A percentile compares a stretch with the other conserved stretches of the same genome.
Evolutionary conservation across 2,797 vertebrate species (phyloP).

Genomic region (Lithobates sylvaticus): DNA sequence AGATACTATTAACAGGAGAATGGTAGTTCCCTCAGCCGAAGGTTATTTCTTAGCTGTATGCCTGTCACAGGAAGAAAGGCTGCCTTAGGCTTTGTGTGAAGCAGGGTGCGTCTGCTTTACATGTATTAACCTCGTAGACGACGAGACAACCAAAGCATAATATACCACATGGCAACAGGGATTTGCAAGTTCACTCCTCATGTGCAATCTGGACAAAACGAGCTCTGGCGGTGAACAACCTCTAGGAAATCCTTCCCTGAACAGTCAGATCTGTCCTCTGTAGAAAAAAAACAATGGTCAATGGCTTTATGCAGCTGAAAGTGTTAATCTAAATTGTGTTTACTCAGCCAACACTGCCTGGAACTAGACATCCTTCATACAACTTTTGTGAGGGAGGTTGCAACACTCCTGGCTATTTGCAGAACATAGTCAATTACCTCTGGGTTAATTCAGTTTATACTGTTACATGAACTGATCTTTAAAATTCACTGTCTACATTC

Average conservation of each 20-base stretch:
- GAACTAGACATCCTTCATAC: background rate
- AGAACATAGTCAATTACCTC: background rate
- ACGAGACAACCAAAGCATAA: background rate
- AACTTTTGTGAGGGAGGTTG: background rate
- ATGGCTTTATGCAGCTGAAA: background rate
- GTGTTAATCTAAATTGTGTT: slow-evolving; percentile 1
- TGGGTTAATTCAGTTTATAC: background rate
- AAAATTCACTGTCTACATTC: background rate
- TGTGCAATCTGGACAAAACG: background rate
- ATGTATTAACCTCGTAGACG: slow-evolving; percentile 3
- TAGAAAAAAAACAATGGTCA: background rate
- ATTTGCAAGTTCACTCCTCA: background rate
- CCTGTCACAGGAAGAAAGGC: background rate
- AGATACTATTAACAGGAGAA: background rate
- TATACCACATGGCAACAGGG: background rate
- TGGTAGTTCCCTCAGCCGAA: background rate
- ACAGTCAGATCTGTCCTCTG: background rate
- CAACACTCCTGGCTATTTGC: slow-evolving; percentile 10
- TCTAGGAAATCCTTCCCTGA: background rate
- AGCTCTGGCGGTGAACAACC: background rate
- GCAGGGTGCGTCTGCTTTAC: background rate
- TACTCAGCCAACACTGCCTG: background rate
- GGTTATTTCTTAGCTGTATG: background rate
- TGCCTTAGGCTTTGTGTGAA: background rate
- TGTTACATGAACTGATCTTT: background rate